phyloP scores from a whole-genome alignment of 2,113 vertebrate species.

The Brachypodius melanocephalos region DNA sequence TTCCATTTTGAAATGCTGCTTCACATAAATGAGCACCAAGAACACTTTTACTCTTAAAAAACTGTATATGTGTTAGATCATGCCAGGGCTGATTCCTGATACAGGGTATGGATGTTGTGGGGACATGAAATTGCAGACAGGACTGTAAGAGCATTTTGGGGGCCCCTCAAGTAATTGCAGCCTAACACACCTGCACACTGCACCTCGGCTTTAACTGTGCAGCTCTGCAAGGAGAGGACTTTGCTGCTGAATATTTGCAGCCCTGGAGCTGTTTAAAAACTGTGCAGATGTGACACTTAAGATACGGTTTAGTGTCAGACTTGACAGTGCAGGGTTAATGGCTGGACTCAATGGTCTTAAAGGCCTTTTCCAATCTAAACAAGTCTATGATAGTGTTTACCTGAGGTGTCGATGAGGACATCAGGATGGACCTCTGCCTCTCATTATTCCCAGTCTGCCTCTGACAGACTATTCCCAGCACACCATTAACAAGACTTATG shows the following conservation, averaged over 20 bases:
- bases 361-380: background rate
- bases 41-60: background rate
- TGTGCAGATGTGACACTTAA: background rate
- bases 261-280: background rate
- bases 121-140: background rate
- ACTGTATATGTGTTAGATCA: background rate
- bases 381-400: background rate
- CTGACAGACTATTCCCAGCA: background rate
- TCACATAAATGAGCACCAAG: background rate
- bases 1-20: background rate
- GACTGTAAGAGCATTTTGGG: background rate
- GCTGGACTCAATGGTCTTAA: background rate
- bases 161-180: accelerated
- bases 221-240: background rate
- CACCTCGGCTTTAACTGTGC: background rate
- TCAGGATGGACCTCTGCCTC: background rate
- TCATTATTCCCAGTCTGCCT: background rate
- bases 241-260: background rate
- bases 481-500: background rate
- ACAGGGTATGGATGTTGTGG: background rate
- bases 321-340: background rate
- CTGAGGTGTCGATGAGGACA: background rate
- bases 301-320: background rate
- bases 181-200: accelerated
- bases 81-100: background rate